Conservation (phyloP, 53 echinoderm and acorn worm genomes). For the Antedon mediterranea region DNA sequence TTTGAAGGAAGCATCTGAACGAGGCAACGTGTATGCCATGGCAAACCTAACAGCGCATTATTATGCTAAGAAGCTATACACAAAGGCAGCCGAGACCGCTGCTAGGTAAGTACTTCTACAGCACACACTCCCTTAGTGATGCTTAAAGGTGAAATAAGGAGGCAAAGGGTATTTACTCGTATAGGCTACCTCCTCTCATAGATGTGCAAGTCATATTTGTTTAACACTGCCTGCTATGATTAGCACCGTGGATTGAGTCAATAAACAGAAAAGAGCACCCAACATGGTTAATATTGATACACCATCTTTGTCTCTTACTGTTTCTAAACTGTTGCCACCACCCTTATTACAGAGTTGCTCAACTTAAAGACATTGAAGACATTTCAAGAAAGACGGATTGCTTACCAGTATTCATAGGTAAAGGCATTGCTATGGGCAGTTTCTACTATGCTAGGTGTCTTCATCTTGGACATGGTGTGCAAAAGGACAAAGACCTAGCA, state of each 20-base stretch:
- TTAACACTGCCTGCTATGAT: too few relatives aligned
- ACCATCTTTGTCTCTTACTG: too few relatives aligned
- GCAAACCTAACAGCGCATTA: constrained; percentile 80
- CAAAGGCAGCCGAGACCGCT: constrained; percentile 87
- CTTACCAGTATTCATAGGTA: constrained; percentile 63
- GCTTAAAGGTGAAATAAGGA: too few relatives aligned
- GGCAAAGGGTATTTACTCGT: too few relatives aligned
- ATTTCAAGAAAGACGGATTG: constrained; percentile 64
- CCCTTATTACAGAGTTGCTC: constrained; percentile 43
- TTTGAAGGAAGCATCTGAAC: constrained; percentile 73
- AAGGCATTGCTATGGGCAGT: constrained; percentile 81
- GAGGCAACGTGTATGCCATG: constrained; percentile 88
- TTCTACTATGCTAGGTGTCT: constrained; percentile 94
- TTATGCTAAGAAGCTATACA: constrained; percentile 75
- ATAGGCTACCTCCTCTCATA: too few relatives aligned
- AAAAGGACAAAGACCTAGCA: constrained; percentile 76
- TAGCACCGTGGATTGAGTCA: too few relatives aligned
- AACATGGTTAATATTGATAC: too few relatives aligned
- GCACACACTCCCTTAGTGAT: too few relatives aligned
- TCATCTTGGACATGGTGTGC: constrained; percentile 81
- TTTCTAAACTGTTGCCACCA: too few relatives aligned
- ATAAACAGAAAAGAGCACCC: too few relatives aligned
- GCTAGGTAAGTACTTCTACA: constrained; percentile 47
- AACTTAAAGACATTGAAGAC: constrained; percentile 49
- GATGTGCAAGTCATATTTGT: too few relatives aligned